Percentiles rank a stretch among this genome's conserved stretches.
Conservation (phyloP, 2,888 invertebrate genomes). For the Cremastobaeus sp. region DNA sequence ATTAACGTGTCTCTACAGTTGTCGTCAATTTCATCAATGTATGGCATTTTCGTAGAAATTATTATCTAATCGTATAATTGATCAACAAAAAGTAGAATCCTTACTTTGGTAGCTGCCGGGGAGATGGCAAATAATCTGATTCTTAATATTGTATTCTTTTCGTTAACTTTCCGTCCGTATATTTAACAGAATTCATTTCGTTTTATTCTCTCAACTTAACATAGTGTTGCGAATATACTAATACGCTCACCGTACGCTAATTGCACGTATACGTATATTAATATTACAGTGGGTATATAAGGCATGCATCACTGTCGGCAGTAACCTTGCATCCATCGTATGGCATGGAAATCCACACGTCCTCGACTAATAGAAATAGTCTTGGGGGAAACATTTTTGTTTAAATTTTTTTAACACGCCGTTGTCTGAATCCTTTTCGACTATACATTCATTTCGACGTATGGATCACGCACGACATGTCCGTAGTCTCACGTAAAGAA, state of each 20-base stretch:
- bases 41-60: constrained; percentile 36
- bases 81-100: constrained; percentile 39
- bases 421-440: too few relatives aligned
- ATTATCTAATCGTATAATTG: constrained; percentile 38
- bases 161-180: not conserved
- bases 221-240: constrained; percentile 44
- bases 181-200: constrained; percentile 15
- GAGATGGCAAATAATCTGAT: constrained; percentile 41
- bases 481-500: constrained; percentile 32
- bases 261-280: constrained; percentile 64
- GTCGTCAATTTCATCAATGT: constrained; percentile 19
- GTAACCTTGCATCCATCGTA: constrained; percentile 66
- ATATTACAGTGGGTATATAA: constrained; percentile 71
- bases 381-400: constrained; percentile 5
- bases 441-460: constrained; percentile 69
- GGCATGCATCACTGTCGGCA: constrained; percentile 73
- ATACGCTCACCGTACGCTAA: constrained; percentile 58
- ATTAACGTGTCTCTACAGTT: constrained; percentile 46
- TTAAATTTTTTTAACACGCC: too few relatives aligned
- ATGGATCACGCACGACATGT: constrained; percentile 48
- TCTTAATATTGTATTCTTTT: constrained; percentile 13
- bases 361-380: constrained; percentile 48
- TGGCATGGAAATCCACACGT: constrained; percentile 49
- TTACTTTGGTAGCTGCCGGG: constrained; percentile 11
- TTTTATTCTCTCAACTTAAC: constrained; percentile 31